Evolutionary conservation across 2,888 invertebrate species (phyloP).

Genomic region (Yponomeuta evonymella): DNA sequence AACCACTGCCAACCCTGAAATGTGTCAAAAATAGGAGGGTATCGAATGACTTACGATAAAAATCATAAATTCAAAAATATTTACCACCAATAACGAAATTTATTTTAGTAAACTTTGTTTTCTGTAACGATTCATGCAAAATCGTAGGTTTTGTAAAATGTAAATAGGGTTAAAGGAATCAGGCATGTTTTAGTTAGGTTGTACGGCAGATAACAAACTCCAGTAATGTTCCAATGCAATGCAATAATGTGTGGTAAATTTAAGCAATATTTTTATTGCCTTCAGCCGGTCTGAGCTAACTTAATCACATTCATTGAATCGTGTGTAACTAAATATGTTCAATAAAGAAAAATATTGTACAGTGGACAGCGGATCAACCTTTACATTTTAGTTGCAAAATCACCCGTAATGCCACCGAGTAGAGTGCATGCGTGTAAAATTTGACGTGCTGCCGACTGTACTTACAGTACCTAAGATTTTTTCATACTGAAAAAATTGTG

Average conservation of each 20-base stretch:
- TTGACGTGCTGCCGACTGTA: no score
- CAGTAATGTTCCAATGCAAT: background rate
- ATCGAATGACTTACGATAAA: constrained; percentile 25
- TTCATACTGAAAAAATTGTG: background rate
- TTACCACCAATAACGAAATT: constrained; percentile 11
- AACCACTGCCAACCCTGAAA: constrained; percentile 42
- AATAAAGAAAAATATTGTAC: no score
- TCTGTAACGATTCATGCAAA: background rate
- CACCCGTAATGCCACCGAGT: no score
- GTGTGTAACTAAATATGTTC: no score
- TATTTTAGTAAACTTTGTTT: background rate
- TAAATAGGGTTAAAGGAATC: constrained; percentile 32
- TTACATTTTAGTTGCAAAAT: no score
- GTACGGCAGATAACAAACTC: constrained; percentile 27
- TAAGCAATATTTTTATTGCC: constrained; percentile 58
- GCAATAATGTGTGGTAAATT: constrained; percentile 26
- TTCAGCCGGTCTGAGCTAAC: constrained; percentile 49
- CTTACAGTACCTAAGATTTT: no score
- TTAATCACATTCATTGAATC: background rate
- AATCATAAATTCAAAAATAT: constrained; percentile 26
- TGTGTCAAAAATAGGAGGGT: constrained; percentile 44
- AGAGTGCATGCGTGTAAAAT: no score
- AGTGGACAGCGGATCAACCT: no score
- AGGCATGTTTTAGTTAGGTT: constrained; percentile 33
- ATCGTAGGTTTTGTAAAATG: constrained; percentile 29